Conservation (phyloP, 92 coral and sea anemone species). For the Pocillopora meandrina region DNA sequence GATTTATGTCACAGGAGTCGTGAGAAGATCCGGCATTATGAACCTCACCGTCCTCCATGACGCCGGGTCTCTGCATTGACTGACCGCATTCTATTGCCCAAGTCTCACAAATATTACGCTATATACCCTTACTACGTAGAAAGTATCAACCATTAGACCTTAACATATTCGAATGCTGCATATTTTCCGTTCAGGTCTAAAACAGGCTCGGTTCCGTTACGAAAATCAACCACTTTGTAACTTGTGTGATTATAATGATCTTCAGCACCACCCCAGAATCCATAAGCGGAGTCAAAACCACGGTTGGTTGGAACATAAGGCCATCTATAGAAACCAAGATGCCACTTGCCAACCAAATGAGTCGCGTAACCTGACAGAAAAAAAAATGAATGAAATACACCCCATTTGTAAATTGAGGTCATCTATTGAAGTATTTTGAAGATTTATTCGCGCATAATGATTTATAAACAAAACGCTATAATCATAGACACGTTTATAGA, state of each 20-base stretch:
- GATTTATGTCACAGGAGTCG: too few species aligned
- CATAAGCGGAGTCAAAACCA: slow-evolving; percentile 84
- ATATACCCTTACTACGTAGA: too few species aligned
- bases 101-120: too few species aligned
- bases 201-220: slow-evolving; percentile 48
- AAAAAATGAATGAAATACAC: neutral
- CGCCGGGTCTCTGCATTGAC: too few species aligned
- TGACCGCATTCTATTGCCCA: too few species aligned
- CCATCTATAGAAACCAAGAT: slow-evolving; percentile 78
- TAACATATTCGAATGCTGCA: slow-evolving; percentile 44
- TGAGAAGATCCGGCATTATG: too few species aligned
- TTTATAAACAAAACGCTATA: too few species aligned
- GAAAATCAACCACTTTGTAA: slow-evolving; percentile 55
- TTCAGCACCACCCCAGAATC: slow-evolving; percentile 78
- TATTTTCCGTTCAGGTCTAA: slow-evolving; percentile 55
- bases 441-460: too few species aligned
- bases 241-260: slow-evolving; percentile 65
- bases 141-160: slow-evolving; percentile 23
- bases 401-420: too few species aligned
- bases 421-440: too few species aligned
- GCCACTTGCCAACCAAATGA: slow-evolving; percentile 94
- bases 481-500: too few species aligned
- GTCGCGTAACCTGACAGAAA: slow-evolving; percentile 65
- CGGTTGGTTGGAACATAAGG: slow-evolving; percentile 79
- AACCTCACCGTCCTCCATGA: too few species aligned